Evolutionary conservation across 2,113 vertebrate genomes (phyloP).

Genomic region (Benthochromis sp.): DNA sequence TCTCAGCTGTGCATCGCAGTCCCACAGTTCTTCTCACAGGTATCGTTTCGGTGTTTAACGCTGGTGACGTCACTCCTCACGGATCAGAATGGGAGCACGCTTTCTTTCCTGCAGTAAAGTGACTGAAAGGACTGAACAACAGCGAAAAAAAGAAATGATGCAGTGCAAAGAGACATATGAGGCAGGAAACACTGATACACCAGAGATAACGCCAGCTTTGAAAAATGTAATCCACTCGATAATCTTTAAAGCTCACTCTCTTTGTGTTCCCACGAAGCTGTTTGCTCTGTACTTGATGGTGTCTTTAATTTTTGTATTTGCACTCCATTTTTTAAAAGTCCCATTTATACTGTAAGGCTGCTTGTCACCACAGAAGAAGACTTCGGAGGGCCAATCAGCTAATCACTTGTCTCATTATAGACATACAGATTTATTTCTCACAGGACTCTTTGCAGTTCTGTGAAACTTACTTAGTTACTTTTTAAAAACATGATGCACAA

Average conservation of each 20-base stretch:
- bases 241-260: not conserved
- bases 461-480: not conserved
- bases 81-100: not conserved
- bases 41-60: not conserved
- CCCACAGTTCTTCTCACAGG: not conserved
- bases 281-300: not conserved
- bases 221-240: not conserved
- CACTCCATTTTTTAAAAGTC: not conserved
- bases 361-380: not conserved
- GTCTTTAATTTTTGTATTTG: accelerated
- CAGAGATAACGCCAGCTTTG: not conserved
- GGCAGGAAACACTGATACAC: not conserved
- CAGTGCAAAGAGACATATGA: accelerated
- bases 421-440: not conserved
- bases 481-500: not conserved
- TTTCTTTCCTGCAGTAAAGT: not conserved
- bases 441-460: not conserved
- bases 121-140: not conserved
- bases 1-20: accelerated
- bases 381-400: not conserved
- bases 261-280: not conserved
- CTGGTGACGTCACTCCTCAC: not conserved
- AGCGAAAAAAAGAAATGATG: not conserved
- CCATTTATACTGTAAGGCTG: not conserved
- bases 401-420: not conserved